Base-by-base conservation (phyloP, 2,888 invertebrate species). In the Drosophila yooni region DNA sequence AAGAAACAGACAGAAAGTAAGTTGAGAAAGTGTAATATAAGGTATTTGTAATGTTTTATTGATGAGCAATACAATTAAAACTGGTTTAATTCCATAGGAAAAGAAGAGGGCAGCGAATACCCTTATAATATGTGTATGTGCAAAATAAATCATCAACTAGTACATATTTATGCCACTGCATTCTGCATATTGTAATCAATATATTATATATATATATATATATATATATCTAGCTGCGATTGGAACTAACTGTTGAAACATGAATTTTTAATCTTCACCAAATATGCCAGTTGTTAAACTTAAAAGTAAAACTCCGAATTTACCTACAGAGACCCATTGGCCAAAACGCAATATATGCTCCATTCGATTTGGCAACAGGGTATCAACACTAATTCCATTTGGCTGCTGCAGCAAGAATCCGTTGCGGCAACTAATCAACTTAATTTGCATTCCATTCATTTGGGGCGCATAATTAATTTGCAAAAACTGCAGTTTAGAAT, bases 401-500 rank as follows among this genome's bases (percentile, higher is more conserved):
- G 10, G 1, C 62, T 31, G 50, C 62, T 38, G 33, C 48, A 18
- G 25, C 18, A 11, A 50, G 61, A 70, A 75, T 76, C 25, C 66
- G 59, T 11, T n/a, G 50, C 36, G 36, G 18, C 25, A 60, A 50
- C 58, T 76, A 77, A 76, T 77, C 81, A 76, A 58, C 61, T 63
- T 43, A 57, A 40, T 57, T 66, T 51, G 36, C 59, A 75, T 67
- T 11, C 27, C 38, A 58, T 67, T 51, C 48, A n/a, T 25, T 18
- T 31, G 34, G 36, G 61, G 60, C 63, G 58, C 83, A 81, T 83
- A 88, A 80, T 88, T 86, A 77, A 83, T 88, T 65, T 54, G 60
- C 65, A 46, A 62, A 70, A 77, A 66, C 50, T 66, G 48, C 63
- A 52, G 66, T 83, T 70, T 60, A 40, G 43, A 18, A 70, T 66